Conservation (phyloP, 2,888 invertebrate genomes). For the Meiosimyza decipiens region DNA sequence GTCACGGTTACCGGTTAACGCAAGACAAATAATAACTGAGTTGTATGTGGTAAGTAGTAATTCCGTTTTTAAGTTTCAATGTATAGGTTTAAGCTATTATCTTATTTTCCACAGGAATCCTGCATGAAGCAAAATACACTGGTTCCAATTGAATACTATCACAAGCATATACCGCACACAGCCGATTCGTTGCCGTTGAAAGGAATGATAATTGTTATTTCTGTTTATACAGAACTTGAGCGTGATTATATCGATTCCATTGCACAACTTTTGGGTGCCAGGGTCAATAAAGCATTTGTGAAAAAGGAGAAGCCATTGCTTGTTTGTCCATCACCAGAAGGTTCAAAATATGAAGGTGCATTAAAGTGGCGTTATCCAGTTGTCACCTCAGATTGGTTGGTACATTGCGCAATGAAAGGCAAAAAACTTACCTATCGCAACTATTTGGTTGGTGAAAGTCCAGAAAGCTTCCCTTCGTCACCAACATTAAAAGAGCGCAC, state of each 20-base stretch:
- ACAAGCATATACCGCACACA: slow-evolving; percentile 73
- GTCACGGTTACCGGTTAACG: slow-evolving; percentile 53
- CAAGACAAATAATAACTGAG: slow-evolving; percentile 61
- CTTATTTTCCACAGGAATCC: slow-evolving; percentile 53
- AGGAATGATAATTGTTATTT: slow-evolving; percentile 82
- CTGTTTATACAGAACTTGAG: slow-evolving; percentile 80
- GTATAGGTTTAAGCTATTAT: background rate
- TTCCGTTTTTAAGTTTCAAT: background rate
- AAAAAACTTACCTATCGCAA: slow-evolving; percentile 69
- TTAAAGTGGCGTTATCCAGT: slow-evolving; percentile 87
- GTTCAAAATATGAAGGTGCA: slow-evolving; percentile 86
- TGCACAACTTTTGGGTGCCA: slow-evolving; percentile 78
- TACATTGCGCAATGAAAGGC: slow-evolving; percentile 73
- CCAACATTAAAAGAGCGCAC: slow-evolving; percentile 48
- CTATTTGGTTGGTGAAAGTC: slow-evolving; percentile 72
- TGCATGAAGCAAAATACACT: slow-evolving; percentile 70
- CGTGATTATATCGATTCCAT: slow-evolving; percentile 78
- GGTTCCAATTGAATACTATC: slow-evolving; percentile 77
- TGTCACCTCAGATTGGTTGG: slow-evolving; percentile 80
- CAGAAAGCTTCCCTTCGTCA: slow-evolving; percentile 58
- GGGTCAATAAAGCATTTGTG: slow-evolving; percentile 76
- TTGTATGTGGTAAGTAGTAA: slow-evolving; percentile 58
- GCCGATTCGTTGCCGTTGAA: slow-evolving; percentile 69
- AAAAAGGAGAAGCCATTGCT: slow-evolving; percentile 83
- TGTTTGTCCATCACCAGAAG: slow-evolving; percentile 77